Conservation (phyloP, 2,113 vertebrate species). For the Xenopus laevis region DNA sequence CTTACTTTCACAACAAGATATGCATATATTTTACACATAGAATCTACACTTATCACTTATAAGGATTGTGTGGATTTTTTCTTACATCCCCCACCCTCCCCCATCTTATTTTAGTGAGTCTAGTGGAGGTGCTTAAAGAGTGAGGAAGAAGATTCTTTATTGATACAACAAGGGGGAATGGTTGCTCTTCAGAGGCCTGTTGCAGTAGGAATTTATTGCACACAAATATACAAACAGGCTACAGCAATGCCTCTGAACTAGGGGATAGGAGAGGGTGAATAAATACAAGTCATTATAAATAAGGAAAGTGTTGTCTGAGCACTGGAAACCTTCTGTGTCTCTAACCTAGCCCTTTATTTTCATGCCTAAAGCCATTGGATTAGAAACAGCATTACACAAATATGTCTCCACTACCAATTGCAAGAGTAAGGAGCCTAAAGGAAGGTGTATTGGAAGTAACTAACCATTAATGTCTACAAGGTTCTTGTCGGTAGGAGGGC, state of each 20-base stretch:
- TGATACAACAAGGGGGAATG: not conserved
- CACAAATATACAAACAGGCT: constrained; percentile 11
- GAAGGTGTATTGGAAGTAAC: not conserved
- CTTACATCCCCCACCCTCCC: too few relatives aligned
- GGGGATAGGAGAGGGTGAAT: not conserved
- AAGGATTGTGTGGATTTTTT: too few relatives aligned
- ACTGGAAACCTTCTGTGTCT: not conserved
- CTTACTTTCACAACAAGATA: too few relatives aligned
- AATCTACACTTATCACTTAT: too few relatives aligned
- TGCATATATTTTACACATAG: too few relatives aligned
- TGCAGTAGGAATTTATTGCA: not conserved
- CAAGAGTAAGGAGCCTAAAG: not conserved
- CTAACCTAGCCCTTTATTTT: constrained; percentile 9
- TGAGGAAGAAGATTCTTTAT: not conserved
- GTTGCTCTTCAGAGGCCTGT: not conserved
- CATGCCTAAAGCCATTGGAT: constrained; percentile 11
- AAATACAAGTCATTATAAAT: constrained; percentile 26
- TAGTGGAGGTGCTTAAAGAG: not conserved
- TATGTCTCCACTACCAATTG: not conserved
- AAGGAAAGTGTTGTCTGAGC: constrained; percentile 5
- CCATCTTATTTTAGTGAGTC: not conserved
- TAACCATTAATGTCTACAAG: not conserved
- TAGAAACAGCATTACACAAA: not conserved
- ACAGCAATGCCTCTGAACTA: not conserved
- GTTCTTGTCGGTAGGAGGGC: not conserved